These are phyloP conservation scores for Dasysyrphus albostriatus DNA, from an alignment of 2,888 invertebrate species.

Conservation along the genomic window DNA sequence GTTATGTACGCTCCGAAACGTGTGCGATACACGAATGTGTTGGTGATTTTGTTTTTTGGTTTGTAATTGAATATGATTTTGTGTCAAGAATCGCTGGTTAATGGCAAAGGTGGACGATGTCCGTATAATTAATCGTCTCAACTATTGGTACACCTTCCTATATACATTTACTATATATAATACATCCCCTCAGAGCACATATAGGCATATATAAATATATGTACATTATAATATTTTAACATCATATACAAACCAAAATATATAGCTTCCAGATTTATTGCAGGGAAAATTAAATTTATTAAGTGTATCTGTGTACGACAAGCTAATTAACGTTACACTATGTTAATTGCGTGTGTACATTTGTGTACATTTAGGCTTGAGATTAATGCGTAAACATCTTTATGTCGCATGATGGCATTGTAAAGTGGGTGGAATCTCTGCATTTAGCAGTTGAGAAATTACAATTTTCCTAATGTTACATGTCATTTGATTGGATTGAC, in stretches of 20 bases:
- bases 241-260: constrained; percentile 56
- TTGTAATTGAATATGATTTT: neutral
- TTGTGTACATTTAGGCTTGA: constrained; percentile 55
- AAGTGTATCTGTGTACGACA: constrained; percentile 76
- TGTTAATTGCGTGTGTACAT: constrained; percentile 74
- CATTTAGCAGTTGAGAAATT: constrained; percentile 69
- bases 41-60: constrained; percentile 1
- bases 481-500: constrained; percentile 54
- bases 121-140: constrained; percentile 56
- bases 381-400: constrained; percentile 71
- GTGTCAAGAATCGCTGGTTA: constrained; percentile 3
- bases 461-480: constrained; percentile 39
- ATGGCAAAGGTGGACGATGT: constrained; percentile 50
- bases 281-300: constrained; percentile 75
- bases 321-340: constrained; percentile 76
- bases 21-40: constrained; percentile 19
- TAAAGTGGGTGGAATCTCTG: constrained; percentile 71
- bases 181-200: constrained; percentile 13
- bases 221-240: constrained; percentile 63
- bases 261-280: constrained; percentile 72
- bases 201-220: constrained; percentile 14
- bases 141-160: constrained; percentile 40
- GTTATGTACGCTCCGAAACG: neutral
- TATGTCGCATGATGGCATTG: constrained; percentile 61
- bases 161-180: neutral